These are phyloP conservation scores for Priocnemis perturbator DNA, from an alignment of 2,888 invertebrate species.

Conservation along the genomic window DNA sequence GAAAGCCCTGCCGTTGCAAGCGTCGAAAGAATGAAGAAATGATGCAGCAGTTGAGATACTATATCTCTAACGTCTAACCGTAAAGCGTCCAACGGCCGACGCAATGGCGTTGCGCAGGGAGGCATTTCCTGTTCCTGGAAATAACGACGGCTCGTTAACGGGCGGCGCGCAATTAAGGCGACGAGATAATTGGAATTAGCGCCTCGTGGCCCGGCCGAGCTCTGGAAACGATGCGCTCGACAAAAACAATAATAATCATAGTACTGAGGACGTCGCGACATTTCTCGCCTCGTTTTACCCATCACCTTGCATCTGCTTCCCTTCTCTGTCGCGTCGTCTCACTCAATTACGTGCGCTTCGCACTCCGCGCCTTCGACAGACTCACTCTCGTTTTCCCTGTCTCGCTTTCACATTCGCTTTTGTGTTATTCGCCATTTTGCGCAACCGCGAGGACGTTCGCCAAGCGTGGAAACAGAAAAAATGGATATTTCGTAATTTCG, in stretches of 20 bases:
- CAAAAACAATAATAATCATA: slow-evolving; percentile 13
- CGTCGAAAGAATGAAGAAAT: too few relatives aligned
- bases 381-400: not conserved
- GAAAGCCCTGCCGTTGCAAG: too few relatives aligned
- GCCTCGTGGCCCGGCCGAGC: not conserved
- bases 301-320: slow-evolving; percentile 31
- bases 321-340: slow-evolving; percentile 27
- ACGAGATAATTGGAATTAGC: slow-evolving; percentile 17
- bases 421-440: too few relatives aligned
- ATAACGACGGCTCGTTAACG: slow-evolving; percentile 22
- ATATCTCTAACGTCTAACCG: too few relatives aligned
- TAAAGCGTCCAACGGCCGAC: not conserved
- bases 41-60: too few relatives aligned
- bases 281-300: slow-evolving; percentile 29
- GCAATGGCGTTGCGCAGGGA: not conserved
- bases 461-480: too few relatives aligned
- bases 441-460: too few relatives aligned
- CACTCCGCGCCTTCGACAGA: too few relatives aligned
- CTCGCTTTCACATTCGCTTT: not conserved
- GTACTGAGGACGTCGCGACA: not conserved
- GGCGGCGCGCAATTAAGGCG: slow-evolving; percentile 28
- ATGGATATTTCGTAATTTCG: too few relatives aligned
- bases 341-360: too few relatives aligned
- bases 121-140: slow-evolving; percentile 7
- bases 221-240: not conserved